A percentile compares a stretch with the other conserved stretches of the same genome.
Evolutionary conservation across 2,113 vertebrate genomes (phyloP).

Genomic region (Ceratotherium simum): DNA sequence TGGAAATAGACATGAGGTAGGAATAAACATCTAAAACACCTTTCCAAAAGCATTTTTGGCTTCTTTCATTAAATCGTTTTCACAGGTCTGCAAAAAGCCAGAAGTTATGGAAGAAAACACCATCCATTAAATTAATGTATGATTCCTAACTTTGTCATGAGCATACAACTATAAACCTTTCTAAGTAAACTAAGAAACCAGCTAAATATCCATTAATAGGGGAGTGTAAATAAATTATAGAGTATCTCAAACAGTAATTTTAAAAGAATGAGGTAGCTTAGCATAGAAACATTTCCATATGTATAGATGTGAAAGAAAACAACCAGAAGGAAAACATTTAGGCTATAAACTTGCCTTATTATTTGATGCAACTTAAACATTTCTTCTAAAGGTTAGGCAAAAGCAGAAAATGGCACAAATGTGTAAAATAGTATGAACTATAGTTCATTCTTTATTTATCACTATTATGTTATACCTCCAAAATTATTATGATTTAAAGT

Average conservation of each 20-base stretch:
- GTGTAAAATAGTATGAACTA: not conserved
- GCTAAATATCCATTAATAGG: not conserved
- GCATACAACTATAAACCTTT: constrained; percentile 5
- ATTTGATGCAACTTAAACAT: constrained; percentile 45
- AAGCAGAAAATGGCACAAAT: constrained; percentile 19
- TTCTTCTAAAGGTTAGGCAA: not conserved
- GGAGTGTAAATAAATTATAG: not conserved
- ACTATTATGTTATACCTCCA: not conserved
- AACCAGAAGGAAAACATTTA: constrained; percentile 4
- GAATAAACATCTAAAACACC: not conserved
- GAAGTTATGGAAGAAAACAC: not conserved
- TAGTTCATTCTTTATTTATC: not conserved
- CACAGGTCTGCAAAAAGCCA: not conserved
- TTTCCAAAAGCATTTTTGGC: not conserved
- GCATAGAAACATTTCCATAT: not conserved
- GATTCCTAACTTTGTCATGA: constrained; percentile 24
- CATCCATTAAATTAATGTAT: not conserved
- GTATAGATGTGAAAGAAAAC: constrained; percentile 2
- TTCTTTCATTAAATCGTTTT: not conserved
- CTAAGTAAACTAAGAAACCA: constrained; percentile 2
- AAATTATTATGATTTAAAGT: constrained; percentile 23
- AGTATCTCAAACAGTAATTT: not conserved
- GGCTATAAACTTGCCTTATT: not conserved
- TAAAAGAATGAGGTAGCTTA: constrained; percentile 1
- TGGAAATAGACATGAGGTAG: not conserved